Percentiles rank a stretch among this genome's conserved stretches.
phyloP scores from a whole-genome alignment of 2,797 vertebrate genomes.

The Danio choprae region DNA sequence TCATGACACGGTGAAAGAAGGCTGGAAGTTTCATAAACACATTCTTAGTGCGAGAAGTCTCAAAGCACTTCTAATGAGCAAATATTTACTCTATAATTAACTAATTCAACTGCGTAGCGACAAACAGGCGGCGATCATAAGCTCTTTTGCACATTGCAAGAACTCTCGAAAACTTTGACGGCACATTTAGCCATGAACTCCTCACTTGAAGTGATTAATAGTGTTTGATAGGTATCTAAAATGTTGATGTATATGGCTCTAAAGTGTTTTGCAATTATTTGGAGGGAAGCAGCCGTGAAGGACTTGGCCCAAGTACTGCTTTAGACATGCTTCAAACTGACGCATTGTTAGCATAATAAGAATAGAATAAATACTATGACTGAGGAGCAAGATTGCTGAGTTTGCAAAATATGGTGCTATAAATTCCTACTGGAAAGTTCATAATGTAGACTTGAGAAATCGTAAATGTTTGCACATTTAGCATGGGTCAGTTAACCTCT shows the following conservation, averaged over 20 bases:
- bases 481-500: too few relatives aligned
- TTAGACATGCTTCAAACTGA: constrained; percentile 9
- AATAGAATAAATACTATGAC: background rate
- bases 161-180: constrained; percentile 33
- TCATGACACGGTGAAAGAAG: constrained; percentile 48
- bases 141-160: constrained; percentile 25
- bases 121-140: constrained; percentile 37
- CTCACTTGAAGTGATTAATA: constrained; percentile 33
- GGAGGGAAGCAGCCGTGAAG: constrained; percentile 28
- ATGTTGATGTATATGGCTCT: constrained; percentile 3
- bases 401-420: background rate
- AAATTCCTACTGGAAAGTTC: background rate
- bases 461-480: too few relatives aligned
- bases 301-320: constrained; percentile 27
- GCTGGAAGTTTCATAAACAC: constrained; percentile 51
- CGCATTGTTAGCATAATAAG: constrained; percentile 9
- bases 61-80: constrained; percentile 58
- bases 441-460: background rate
- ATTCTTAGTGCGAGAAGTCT: constrained; percentile 44
- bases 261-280: constrained; percentile 30
- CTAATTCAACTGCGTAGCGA: constrained; percentile 37
- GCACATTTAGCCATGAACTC: constrained; percentile 25
- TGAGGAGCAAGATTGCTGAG: background rate
- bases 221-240: constrained; percentile 43
- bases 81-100: constrained; percentile 59